phyloP scores from a whole-genome alignment of 2,888 invertebrate species.

The Tenthredo scrophulariae region DNA sequence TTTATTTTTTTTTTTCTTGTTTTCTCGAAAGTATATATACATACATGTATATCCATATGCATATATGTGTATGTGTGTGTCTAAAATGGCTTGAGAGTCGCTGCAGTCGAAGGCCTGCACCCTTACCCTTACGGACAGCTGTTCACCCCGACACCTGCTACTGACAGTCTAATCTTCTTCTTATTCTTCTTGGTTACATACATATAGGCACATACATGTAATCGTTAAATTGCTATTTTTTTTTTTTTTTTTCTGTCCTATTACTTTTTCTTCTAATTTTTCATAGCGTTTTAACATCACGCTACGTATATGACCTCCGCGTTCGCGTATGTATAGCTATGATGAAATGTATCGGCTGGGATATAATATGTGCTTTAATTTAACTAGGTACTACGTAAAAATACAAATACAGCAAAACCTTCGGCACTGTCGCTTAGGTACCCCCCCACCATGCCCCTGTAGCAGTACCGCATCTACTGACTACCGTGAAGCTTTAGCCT shows the following conservation, averaged over 20 bases:
- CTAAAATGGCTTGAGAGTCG: background rate
- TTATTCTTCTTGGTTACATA: background rate
- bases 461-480: no score
- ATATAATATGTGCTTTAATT: slow-evolving; percentile 7
- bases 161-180: slow-evolving; percentile 21
- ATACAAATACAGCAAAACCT: no score
- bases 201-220: background rate
- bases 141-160: slow-evolving; percentile 40
- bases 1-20: background rate
- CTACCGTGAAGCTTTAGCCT: no score
- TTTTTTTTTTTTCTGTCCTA: background rate
- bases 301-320: background rate
- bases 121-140: slow-evolving; percentile 39
- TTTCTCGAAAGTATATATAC: background rate
- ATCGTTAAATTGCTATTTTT: background rate
- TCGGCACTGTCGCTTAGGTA: no score
- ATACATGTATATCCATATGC: background rate
- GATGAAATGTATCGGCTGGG: slow-evolving; percentile 23
- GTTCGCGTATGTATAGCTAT: background rate
- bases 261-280: background rate
- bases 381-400: no score
- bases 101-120: slow-evolving; percentile 14
- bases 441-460: no score
- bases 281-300: background rate
- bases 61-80: background rate